These are phyloP conservation scores for Xiphydria camelus DNA, from an alignment of 2,888 invertebrate genomes.

Conservation along the genomic window DNA sequence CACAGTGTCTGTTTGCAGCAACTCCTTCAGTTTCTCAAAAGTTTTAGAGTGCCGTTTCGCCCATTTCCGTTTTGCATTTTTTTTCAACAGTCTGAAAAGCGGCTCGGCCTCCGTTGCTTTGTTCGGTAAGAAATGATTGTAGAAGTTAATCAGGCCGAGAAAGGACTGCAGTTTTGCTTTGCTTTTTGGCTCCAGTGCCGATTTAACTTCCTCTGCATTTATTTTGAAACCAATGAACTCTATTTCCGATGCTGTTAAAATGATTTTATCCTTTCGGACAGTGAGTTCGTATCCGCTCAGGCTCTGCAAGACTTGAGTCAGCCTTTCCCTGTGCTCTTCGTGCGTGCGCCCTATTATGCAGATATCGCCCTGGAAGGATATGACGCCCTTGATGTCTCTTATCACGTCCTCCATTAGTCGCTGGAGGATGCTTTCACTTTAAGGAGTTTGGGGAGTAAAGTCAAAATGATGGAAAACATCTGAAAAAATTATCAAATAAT, in stretches of 20 bases:
- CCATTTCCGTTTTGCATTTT: background rate
- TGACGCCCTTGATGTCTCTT: constrained; percentile 23
- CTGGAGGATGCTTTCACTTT: constrained; percentile 22
- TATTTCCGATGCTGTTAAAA: constrained; percentile 13
- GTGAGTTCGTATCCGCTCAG: background rate
- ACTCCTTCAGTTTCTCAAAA: background rate
- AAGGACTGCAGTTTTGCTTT: constrained; percentile 19
- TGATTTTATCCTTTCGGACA: constrained; percentile 18
- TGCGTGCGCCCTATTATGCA: background rate
- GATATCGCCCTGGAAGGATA: constrained; percentile 30
- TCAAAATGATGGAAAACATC: too few relatives aligned
- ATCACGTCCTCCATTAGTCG: constrained; percentile 24
- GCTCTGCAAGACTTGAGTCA: background rate
- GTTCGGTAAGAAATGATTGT: constrained; percentile 1
- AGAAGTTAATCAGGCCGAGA: constrained; percentile 13
- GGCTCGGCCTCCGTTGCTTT: background rate
- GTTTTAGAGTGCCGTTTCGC: background rate
- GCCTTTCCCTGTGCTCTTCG: background rate
- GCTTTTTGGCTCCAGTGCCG: constrained; percentile 17
- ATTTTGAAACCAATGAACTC: constrained; percentile 22
- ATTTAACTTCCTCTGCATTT: constrained; percentile 17
- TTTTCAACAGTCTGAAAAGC: background rate
- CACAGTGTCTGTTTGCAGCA: background rate
- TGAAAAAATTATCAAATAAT: too few relatives aligned
- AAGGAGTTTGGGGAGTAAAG: too few relatives aligned